Base-by-base conservation (phyloP, 2,797 vertebrate species). In the Acridotheres tristis region DNA sequence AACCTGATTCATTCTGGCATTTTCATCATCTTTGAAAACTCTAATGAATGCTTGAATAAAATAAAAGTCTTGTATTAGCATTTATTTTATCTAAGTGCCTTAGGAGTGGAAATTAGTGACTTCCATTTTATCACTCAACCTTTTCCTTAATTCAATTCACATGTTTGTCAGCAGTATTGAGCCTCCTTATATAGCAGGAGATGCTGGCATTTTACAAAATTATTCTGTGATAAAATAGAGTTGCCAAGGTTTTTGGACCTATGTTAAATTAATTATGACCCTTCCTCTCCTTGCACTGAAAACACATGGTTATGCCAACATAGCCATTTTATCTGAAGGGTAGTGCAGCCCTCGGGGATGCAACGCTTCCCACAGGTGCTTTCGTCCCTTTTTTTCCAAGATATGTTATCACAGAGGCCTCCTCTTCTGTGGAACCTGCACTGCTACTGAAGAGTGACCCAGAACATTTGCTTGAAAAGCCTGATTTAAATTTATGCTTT, bases 31-130 rank as follows among this genome's bases (percentile, higher is more conserved):
- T 92, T 61, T 88, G 55, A 94, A 90, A 91, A 80, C 22, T 45
- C 27, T 86, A 88, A 85, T 77, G 67, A 92, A 84, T 82, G 50
- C 54, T 92, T 82, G 47, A 73, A 89, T 85, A 79, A 90, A 93
- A 84, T 65, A 48, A 36, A 66, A 75, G 32, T 53, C 38, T 34
- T 83, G 40, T 57, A 73, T 83, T 74, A 83, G 8, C 38, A 69
- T 81, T 89, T 89, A 83, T 94, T 91, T 91, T 75, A 69, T 55
- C 42, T 62, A 76, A 90, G 55, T 72, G 16, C 34, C n/a, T 66
- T 71, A 38, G 40, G 67, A 93, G 58, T 47, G n/a, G 38, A 80
- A 94, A 92, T 82, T 38, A 83, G 43, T 72, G 59, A 73, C 26
- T 91, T 83, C 8, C 14, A 47, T 61, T 86, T 82, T 79, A 89